Base-by-base conservation (phyloP, 2,113 vertebrate species). In the Dolichallabes microphthalmus region DNA sequence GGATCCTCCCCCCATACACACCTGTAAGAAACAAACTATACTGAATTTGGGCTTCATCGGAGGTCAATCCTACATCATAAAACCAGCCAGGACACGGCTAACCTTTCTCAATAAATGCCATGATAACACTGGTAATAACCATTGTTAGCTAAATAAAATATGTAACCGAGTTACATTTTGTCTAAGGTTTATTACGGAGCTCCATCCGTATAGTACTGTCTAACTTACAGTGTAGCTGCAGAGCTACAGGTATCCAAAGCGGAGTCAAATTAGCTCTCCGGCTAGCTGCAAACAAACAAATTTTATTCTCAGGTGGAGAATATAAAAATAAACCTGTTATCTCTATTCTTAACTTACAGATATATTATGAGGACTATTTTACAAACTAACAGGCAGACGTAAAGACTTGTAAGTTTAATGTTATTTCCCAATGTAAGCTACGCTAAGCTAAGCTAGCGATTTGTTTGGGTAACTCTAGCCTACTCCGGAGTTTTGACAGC, bases 1-100 rank as follows among this genome's bases (percentile, higher is more conserved):
- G 87, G 45, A 45, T 45, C 45, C 45, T 6, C 45, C 45, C 45
- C 27, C 52, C 7, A 63, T 20, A 35, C 35, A 74, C 82, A 90
- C 78, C 85, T 88, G 20, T 88, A 77, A 82, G 2, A 77, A 17
- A 68, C 83, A 88, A 77, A 25, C 66, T 6, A 8, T 45, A 87
- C 30, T 22, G 5, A 32, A 27, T 20, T 17, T 12, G 61, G 7
- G 22, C 32, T 6, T 1, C 0, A 45, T 1, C 12, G 57, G 4
- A 45, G 13, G 1, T 68, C 9, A 55, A 30, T 15, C 7, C 5
- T 79, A 58, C 35, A n/a, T 27, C 14, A 53, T 6, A 15, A 5
- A 50, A 27, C 27, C 25, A 2, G 12, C 20, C 32, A 39, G 55
- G 7, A 80, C 2, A 17, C 10, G 0, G 0, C 27, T 30, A 30